These are phyloP conservation scores for Lophura swinhoii DNA, from an alignment of 2,797 vertebrate genomes.

Conservation along the genomic window DNA sequence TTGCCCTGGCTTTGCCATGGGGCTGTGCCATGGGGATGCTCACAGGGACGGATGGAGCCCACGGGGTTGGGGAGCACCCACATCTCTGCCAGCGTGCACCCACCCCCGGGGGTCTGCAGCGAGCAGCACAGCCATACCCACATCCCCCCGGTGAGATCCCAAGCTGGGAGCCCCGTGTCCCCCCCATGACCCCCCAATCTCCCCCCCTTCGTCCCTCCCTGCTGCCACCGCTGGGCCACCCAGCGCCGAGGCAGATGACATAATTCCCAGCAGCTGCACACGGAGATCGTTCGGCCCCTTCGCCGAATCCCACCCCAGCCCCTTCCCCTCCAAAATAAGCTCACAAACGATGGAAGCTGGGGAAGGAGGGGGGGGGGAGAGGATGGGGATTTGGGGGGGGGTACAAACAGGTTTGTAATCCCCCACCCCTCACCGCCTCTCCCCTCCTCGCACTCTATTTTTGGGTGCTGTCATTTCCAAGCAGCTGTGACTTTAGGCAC, in stretches of 20 bases:
- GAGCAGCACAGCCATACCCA: fast-evolving
- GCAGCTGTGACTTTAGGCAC: conserved; percentile 37
- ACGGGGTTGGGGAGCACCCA: neutral
- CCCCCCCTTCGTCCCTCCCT: neutral
- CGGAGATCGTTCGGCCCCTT: neutral
- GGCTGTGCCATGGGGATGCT: neutral
- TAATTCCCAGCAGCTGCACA: conserved; percentile 63
- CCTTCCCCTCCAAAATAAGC: neutral
- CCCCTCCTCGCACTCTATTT: conserved; percentile 23
- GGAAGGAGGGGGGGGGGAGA: too few relatives aligned
- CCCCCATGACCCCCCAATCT: neutral
- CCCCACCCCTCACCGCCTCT: neutral
- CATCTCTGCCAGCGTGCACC: neutral
- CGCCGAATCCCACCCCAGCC: neutral
- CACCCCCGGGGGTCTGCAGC: fast-evolving
- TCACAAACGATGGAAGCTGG: too few relatives aligned
- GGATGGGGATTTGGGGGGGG: too few relatives aligned
- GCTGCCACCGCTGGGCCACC: conserved; percentile 16
- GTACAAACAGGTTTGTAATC: too few relatives aligned
- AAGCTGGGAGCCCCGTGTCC: neutral
- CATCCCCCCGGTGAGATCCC: neutral
- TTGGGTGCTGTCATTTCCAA: conserved; percentile 48
- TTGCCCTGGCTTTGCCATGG: neutral
- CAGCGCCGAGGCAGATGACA: conserved; percentile 63
- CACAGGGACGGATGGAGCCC: neutral